These are phyloP conservation scores for Bugulina stolonifera DNA, from an alignment of 2,888 invertebrate genomes.

Conservation along the genomic window DNA sequence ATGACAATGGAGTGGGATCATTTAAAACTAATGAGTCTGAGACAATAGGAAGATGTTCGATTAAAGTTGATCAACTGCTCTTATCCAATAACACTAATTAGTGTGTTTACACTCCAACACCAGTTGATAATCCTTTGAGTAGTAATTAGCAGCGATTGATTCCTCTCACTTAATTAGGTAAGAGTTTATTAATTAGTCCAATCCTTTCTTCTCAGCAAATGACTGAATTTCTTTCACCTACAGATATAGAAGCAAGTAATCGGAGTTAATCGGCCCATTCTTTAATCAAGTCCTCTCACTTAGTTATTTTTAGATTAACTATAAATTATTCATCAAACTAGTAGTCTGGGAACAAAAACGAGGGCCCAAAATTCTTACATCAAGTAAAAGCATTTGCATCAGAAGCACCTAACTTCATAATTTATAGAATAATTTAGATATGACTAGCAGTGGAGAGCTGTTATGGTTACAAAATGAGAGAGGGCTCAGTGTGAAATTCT, in stretches of 20 bases:
- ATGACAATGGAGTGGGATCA: no score
- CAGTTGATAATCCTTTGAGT: not conserved
- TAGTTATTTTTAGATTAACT: not conserved
- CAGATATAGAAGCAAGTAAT: not conserved
- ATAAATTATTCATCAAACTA: not conserved
- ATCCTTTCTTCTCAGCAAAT: not conserved
- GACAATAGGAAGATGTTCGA: not conserved
- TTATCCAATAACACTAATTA: not conserved
- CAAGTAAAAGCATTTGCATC: no score
- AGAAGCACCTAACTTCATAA: no score
- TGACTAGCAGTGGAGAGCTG: no score
- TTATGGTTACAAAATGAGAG: no score
- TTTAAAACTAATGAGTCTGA: not conserved
- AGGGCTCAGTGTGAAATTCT: no score
- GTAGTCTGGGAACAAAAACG: not conserved
- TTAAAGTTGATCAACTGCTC: not conserved
- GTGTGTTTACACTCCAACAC: not conserved
- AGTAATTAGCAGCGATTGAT: not conserved
- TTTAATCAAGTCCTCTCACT: not conserved
- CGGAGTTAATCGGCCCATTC: not conserved
- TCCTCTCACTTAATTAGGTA: not conserved
- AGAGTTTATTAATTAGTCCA: not conserved
- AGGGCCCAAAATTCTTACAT: no score
- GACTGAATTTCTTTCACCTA: not conserved
- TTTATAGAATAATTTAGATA: no score